phyloP scores from a whole-genome alignment of 2,888 invertebrate genomes.

The Nomada goodeniana region DNA sequence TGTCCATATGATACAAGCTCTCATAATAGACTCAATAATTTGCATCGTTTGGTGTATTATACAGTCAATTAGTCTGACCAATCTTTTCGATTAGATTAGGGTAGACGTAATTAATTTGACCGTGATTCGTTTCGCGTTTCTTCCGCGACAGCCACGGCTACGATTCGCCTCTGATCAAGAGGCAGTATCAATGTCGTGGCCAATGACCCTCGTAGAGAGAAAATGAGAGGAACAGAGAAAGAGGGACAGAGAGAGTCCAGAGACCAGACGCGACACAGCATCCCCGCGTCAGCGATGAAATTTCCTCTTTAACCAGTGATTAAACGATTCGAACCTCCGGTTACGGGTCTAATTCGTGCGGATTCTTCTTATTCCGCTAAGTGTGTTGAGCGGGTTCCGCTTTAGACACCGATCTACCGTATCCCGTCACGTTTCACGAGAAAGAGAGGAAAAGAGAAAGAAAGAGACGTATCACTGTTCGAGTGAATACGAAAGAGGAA shows the following conservation, averaged over 20 bases:
- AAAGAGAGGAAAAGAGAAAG: background rate
- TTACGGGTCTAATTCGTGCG: conserved; percentile 16
- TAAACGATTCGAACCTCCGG: conserved; percentile 27
- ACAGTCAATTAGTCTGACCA: background rate
- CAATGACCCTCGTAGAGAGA: conserved; percentile 44
- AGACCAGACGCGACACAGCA: conserved; percentile 10
- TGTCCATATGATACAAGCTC: too few species aligned
- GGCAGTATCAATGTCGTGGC: conserved; percentile 49
- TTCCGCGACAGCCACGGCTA: background rate
- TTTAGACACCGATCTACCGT: conserved; percentile 2
- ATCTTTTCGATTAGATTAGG: background rate
- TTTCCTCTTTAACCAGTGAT: conserved; percentile 43
- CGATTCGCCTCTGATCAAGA: conserved; percentile 5
- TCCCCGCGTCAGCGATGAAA: conserved; percentile 24
- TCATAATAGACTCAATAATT: background rate
- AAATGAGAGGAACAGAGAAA: background rate
- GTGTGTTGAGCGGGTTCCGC: background rate
- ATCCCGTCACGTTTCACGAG: background rate
- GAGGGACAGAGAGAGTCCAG: conserved; percentile 18
- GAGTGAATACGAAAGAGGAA: too few species aligned
- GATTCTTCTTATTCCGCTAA: conserved; percentile 20
- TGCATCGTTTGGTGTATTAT: background rate
- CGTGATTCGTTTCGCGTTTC: conserved; percentile 6
- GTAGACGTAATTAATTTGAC: conserved; percentile 19
- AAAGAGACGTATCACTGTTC: too few species aligned